phyloP scores from a whole-genome alignment of 1,140 invertebrate genomes.

The Bombus confusus region DNA sequence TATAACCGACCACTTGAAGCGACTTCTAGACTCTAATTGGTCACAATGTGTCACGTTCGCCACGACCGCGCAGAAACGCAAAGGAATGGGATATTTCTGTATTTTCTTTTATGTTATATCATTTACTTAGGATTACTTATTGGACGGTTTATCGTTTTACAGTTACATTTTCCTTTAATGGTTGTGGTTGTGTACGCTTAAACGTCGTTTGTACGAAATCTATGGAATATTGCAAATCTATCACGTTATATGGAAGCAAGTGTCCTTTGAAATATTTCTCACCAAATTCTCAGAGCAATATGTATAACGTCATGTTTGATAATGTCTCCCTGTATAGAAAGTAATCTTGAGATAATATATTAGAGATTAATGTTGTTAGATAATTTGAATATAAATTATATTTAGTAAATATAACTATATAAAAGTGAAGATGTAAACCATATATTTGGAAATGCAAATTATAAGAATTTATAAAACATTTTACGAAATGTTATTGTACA shows the following conservation, averaged over 20 bases:
- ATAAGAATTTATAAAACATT: too few relatives aligned
- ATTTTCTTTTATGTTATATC: neutral
- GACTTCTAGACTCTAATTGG: slow-evolving; percentile 16
- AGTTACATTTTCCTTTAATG: neutral
- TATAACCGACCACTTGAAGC: neutral
- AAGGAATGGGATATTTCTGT: accelerated
- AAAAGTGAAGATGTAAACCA: neutral
- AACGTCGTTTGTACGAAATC: neutral
- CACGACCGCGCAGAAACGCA: neutral
- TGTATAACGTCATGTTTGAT: neutral
- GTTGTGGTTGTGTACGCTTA: neutral
- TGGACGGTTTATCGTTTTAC: neutral
- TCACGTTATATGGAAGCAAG: neutral
- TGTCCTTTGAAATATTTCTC: neutral
- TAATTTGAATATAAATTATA: neutral
- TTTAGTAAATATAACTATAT: neutral
- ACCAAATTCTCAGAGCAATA: neutral
- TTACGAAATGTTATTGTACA: too few relatives aligned
- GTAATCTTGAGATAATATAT: neutral
- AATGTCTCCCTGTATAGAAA: neutral
- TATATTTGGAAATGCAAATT: too few relatives aligned
- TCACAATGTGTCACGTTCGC: neutral
- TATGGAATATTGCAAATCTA: neutral
- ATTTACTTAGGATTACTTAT: neutral
- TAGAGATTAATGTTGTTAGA: neutral